Base-by-base conservation (phyloP, 2,113 vertebrate species). In the Leiothrix lutea region DNA sequence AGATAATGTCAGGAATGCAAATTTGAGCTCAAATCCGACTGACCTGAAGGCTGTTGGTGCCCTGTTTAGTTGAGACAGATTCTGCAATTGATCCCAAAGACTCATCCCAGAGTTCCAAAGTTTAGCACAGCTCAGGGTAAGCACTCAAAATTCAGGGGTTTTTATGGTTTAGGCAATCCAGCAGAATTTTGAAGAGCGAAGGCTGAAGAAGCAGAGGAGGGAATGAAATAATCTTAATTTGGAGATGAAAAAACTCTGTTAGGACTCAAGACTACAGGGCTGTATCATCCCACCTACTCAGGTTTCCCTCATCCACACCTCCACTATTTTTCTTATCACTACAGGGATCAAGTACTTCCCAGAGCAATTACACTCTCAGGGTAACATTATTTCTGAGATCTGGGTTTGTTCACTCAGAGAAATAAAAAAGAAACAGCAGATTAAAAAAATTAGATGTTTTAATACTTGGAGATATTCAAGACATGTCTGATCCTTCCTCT, bases 1-100 rank as follows among this genome's bases (percentile, higher is more conserved):
- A 70, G 24, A 3, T 36, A 54, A 57, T 2, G 23, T 9, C 14
- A 3, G 10, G 2, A 12, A 17, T 40, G 56, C 0, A 3, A 58
- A 58, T 71, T 38, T 90, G 15, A 36, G 53, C 45, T 84, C 56
- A 70, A 40, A 84, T 36, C 23, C n/a, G 57, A 12, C 25, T n/a
- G 57, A 20, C 19, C 44, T 73, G 48, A 17, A 77, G 29, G 23
- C 21, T 26, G 4, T 35, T 86, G 14, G 5, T 69, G 28, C 29
- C 18, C 0, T 6, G 11, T 5, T 58, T 18, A 53, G 5, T 31
- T 42, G 15, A 73, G 14, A 35, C 9, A 56, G 16, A 28, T 73
- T 80, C 31, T 65, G 21, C 8, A 73, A 1, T 6, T 45, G 6
- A 33, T 22, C 20, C 31, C 45, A 58, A 77, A 57, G 17, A 42